Evolutionary conservation across 2,888 invertebrate genomes (phyloP).

Genomic region (Machimus atricapillus): DNA sequence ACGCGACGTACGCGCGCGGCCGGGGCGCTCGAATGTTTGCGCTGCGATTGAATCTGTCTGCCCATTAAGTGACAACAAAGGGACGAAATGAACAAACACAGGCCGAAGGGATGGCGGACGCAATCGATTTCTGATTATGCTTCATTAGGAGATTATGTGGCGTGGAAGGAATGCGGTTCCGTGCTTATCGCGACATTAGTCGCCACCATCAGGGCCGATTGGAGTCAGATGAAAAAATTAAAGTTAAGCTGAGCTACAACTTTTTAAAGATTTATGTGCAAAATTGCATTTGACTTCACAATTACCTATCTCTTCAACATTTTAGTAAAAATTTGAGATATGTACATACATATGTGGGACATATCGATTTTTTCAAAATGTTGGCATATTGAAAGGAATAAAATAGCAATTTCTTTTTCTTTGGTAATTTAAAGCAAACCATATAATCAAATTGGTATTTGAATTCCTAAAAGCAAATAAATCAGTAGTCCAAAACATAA

Average conservation of each 20-base stretch:
- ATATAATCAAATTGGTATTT: no score
- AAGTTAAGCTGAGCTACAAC: not conserved
- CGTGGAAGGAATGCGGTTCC: not conserved
- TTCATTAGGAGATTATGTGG: not conserved
- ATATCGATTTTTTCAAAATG: no score
- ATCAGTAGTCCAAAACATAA: no score
- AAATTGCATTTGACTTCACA: no score
- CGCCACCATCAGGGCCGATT: not conserved
- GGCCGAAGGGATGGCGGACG: not conserved
- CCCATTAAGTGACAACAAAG: constrained; percentile 42
- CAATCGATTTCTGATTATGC: constrained; percentile 40
- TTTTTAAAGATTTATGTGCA: not conserved
- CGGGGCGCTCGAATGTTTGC: constrained; percentile 13
- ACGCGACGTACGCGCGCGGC: no score
- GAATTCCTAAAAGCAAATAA: no score
- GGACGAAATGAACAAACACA: constrained; percentile 27
- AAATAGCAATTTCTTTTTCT: no score
- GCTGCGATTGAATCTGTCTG: constrained; percentile 29
- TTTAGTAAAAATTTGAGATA: no score
- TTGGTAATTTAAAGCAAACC: no score
- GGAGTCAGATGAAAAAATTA: not conserved
- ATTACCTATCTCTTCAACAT: no score
- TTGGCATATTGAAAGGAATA: no score
- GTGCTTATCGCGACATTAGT: not conserved
- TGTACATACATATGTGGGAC: no score